Evolutionary conservation across 2,113 vertebrate species (phyloP).

Genomic region (mouse (Mus musculus)): DNA sequence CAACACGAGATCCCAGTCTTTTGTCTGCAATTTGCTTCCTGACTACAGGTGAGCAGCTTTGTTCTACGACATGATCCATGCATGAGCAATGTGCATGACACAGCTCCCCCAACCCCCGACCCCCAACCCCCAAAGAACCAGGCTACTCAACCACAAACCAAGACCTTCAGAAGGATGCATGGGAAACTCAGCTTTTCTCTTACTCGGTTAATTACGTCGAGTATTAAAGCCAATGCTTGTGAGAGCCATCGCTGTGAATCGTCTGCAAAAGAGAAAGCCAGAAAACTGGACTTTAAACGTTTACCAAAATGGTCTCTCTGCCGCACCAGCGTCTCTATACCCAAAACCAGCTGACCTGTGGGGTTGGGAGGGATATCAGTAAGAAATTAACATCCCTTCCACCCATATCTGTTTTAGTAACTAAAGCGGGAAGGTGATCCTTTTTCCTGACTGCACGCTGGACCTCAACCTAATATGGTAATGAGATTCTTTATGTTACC

Average conservation of each 20-base stretch:
- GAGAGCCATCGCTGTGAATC: not conserved
- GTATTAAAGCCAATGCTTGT: not conserved
- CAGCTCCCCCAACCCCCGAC: no score
- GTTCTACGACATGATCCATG: not conserved
- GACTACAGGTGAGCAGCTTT: not conserved
- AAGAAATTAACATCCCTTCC: not conserved
- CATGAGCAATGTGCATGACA: no score
- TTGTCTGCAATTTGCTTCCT: not conserved
- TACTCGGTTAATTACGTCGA: not conserved
- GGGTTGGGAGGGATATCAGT: not conserved
- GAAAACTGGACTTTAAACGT: not conserved
- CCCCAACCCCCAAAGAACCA: not conserved
- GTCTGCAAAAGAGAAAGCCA: accelerated
- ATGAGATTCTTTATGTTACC: not conserved
- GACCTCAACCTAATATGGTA: not conserved
- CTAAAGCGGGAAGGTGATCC: not conserved
- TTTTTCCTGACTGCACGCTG: not conserved
- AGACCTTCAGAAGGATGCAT: no score
- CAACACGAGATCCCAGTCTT: not conserved
- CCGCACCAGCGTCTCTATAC: accelerated
- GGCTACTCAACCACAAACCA: not conserved
- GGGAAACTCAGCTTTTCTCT: not conserved
- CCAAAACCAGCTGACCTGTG: not conserved
- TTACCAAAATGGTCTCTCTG: not conserved
- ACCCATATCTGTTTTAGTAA: not conserved